Percentiles rank a stretch among this genome's conserved stretches.
phyloP scores from a whole-genome alignment of 2,888 invertebrate genomes.

The Lysandra coridon region DNA sequence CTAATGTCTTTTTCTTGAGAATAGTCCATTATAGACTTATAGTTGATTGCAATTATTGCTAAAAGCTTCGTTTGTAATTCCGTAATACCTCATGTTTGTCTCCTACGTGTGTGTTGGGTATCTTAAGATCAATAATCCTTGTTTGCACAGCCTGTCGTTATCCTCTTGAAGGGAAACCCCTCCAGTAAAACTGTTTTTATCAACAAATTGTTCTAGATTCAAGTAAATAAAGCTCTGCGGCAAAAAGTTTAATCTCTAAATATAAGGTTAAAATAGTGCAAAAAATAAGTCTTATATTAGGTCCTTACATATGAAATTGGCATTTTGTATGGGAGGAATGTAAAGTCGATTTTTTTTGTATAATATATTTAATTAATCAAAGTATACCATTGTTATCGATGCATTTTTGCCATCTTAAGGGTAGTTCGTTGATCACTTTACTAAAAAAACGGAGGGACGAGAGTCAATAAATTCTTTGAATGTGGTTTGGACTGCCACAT shows the following conservation, averaged over 20 bases:
- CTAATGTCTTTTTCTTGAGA: slow-evolving; percentile 3
- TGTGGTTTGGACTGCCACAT: too few species aligned
- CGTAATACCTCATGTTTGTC: not conserved
- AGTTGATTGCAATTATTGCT: slow-evolving; percentile 2
- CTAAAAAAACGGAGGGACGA: too few species aligned
- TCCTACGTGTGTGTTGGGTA: not conserved
- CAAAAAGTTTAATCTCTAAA: not conserved
- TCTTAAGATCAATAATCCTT: not conserved
- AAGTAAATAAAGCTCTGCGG: not conserved
- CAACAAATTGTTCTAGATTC: slow-evolving; percentile 5
- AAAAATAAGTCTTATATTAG: not conserved
- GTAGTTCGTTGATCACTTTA: too few species aligned
- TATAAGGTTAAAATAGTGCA: not conserved
- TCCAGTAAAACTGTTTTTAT: not conserved
- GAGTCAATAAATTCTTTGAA: too few species aligned
- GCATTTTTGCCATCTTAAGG: too few species aligned
- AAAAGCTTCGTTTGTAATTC: not conserved
- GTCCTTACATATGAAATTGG: too few species aligned
- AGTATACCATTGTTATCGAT: too few species aligned
- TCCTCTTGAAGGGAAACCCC: not conserved
- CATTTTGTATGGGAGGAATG: too few species aligned
- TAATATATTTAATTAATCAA: too few species aligned
- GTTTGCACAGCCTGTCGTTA: not conserved
- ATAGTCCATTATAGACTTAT: not conserved
- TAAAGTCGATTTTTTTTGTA: too few species aligned